phyloP scores from a whole-genome alignment of 2,888 invertebrate genomes.

The Diadromus collaris region DNA sequence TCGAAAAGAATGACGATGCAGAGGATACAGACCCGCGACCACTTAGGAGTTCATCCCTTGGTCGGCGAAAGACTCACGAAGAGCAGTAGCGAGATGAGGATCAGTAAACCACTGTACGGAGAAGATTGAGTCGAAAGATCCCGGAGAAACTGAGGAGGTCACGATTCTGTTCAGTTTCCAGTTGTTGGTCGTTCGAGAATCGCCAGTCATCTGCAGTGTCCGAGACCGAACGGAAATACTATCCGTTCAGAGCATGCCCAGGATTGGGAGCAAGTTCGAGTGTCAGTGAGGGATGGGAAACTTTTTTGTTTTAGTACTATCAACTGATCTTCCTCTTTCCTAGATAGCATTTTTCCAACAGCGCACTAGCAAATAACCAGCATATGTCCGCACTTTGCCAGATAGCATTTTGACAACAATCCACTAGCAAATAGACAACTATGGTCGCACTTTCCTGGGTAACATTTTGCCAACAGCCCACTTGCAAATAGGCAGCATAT shows the following conservation, averaged over 20 bases:
- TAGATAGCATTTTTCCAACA: no score
- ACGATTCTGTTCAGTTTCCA: conserved; percentile 10
- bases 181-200: not conserved
- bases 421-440: no score
- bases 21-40: conserved; percentile 19
- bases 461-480: no score
- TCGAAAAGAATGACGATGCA: conserved; percentile 23
- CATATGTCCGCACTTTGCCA: no score
- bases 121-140: conserved; percentile 6
- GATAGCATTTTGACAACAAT: no score
- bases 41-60: conserved; percentile 17
- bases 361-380: no score
- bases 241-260: not conserved
- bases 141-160: conserved; percentile 6
- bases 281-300: not conserved
- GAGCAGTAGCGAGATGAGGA: not conserved
- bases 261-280: not conserved
- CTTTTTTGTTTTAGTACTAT: not conserved
- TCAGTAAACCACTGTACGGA: not conserved
- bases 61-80: conserved; percentile 21
- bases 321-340: not conserved
- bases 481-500: no score
- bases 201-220: not conserved
- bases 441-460: no score
- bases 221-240: not conserved